Percentiles rank a stretch among this genome's conserved stretches.
phyloP scores from a whole-genome alignment of 2,113 vertebrate species.

The Chunga burmeisteri region DNA sequence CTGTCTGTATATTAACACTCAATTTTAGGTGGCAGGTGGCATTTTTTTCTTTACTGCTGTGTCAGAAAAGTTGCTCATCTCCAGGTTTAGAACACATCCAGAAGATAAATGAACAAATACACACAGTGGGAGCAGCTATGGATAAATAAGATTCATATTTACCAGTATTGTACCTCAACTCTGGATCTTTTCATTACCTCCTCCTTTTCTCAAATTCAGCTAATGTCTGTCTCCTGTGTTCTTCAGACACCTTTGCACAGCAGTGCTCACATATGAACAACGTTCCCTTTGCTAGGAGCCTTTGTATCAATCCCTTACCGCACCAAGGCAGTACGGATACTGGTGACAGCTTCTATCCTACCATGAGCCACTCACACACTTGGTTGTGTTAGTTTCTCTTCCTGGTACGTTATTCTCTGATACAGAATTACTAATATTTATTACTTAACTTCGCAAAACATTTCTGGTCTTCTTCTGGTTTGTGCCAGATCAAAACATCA shows the following conservation, averaged over 20 bases:
- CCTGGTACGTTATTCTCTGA: fast-evolving
- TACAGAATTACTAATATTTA: background rate
- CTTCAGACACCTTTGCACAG: background rate
- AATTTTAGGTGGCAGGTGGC: background rate
- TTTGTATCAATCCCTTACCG: background rate
- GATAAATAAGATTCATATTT: background rate
- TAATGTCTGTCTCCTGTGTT: background rate
- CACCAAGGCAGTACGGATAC: background rate
- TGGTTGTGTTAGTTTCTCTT: background rate
- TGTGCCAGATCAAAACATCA: background rate
- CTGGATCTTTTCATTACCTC: background rate
- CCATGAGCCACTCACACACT: background rate
- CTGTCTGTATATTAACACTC: background rate
- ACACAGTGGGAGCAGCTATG: background rate
- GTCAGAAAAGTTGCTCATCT: background rate
- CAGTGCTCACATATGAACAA: background rate
- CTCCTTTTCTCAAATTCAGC: background rate
- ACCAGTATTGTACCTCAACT: background rate
- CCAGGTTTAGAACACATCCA: background rate
- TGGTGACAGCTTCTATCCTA: background rate
- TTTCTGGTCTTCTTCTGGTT: background rate
- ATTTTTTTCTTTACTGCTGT: background rate
- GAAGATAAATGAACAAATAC: background rate
- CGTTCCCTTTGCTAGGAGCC: background rate
- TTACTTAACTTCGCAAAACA: background rate